Percentiles rank a stretch among this genome's conserved stretches.
Conservation (phyloP, 2,113 vertebrate genomes). For the Nesogale talazaci region DNA sequence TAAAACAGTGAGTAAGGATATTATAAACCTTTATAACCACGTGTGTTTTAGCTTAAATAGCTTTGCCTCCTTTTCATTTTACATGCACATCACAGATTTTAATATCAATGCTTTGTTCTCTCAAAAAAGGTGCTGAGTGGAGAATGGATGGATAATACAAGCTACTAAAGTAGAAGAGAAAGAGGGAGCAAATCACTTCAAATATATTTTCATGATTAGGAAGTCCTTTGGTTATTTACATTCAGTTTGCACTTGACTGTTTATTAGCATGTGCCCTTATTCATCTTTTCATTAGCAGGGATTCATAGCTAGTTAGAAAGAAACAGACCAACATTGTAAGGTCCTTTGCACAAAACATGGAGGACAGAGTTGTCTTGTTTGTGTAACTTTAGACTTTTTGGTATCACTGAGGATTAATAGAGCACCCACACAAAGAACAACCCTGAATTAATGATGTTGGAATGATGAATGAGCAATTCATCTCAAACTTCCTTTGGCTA, state of each 20-base stretch:
- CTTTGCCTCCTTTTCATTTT: background rate
- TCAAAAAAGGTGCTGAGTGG: background rate
- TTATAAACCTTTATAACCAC: background rate
- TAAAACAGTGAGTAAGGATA: background rate
- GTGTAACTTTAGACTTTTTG: conserved; percentile 82
- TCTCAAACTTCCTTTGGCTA: conserved; percentile 84
- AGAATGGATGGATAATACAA: background rate
- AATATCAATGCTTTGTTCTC: conserved; percentile 21
- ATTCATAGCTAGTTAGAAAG: conserved; percentile 76
- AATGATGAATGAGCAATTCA: conserved; percentile 89
- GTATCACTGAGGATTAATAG: conserved; percentile 83
- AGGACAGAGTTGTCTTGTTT: conserved; percentile 88
- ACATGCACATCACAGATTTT: background rate
- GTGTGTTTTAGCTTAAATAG: background rate
- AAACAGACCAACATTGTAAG: conserved; percentile 85
- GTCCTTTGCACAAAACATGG: conserved; percentile 79
- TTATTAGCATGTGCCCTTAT: conserved; percentile 83
- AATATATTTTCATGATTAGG: conserved; percentile 77
- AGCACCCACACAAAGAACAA: conserved; percentile 84
- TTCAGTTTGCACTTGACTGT: conserved; percentile 70
- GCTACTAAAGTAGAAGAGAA: background rate
- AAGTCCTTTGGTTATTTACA: conserved; percentile 76
- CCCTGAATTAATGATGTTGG: conserved; percentile 84
- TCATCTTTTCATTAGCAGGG: conserved; percentile 82
- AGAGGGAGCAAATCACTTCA: conserved; percentile 36